These are phyloP conservation scores for Cariama cristata DNA, from an alignment of 2,113 vertebrate species.

Conservation along the genomic window DNA sequence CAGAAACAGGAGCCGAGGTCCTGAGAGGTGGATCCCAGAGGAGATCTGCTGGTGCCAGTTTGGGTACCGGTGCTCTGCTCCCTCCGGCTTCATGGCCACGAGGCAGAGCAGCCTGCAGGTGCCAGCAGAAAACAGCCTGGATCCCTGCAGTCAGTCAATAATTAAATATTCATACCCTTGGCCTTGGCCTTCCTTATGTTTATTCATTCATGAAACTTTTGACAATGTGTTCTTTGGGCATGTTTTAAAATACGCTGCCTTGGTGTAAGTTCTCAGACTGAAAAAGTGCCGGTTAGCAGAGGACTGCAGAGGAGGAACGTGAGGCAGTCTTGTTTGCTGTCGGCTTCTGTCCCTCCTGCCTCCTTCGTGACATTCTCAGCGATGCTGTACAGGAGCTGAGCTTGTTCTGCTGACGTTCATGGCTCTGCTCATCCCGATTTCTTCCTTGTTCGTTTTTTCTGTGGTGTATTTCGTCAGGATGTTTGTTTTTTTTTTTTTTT, in stretches of 20 bases:
- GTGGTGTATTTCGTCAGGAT: background rate
- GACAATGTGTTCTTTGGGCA: background rate
- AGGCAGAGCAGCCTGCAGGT: background rate
- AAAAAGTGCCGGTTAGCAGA: background rate
- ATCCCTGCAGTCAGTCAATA: background rate
- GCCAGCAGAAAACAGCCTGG: background rate
- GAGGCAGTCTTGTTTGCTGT: background rate
- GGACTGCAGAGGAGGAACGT: background rate
- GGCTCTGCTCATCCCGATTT: background rate
- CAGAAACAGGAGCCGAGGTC: rapidly evolving
- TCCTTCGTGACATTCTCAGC: rapidly evolving
- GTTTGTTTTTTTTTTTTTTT: background rate
- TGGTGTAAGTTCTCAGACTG: background rate
- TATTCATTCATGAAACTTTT: background rate
- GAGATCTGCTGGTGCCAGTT: background rate
- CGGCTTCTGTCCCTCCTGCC: background rate
- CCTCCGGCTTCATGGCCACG: rapidly evolving
- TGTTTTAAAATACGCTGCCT: background rate
- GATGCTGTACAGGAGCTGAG: background rate
- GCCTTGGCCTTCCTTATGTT: background rate
- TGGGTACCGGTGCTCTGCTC: background rate
- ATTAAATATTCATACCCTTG: background rate
- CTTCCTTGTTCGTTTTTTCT: background rate
- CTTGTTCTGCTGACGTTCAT: background rate
- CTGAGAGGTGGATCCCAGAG: background rate